Evolutionary conservation across 2,888 invertebrate species (phyloP), one percentile per base, ranked within the genome.

Genomic region (Scrobipalpa costella): DNA sequence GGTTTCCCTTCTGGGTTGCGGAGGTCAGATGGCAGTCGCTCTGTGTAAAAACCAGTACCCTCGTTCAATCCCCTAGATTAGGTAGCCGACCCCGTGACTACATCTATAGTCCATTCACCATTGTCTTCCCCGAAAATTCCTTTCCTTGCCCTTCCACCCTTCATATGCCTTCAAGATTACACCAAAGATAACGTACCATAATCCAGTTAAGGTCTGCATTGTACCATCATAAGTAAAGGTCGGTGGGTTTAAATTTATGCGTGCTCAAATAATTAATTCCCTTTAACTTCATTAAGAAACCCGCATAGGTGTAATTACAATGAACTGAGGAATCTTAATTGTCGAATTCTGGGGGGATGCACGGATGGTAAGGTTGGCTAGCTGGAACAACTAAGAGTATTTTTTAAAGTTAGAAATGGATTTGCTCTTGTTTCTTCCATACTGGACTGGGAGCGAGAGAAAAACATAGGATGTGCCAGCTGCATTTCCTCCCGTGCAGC

Each of bases 251-350:
- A 88, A 89, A 89, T 89, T 88, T 88, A 88, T 88, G 79, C 84
- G 79, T 79, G 86, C 88, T 86, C 84, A 86, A 89, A 90, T 90
- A 90, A 90, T 90, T 87, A 90, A 90, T 90, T 90, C 88, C 87
- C 90, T 86, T 90, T 89, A 90, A 90, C 86, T 90, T 90, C 90
- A 90, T 90, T 90, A 90, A 88, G 87, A 85, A 82, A 84, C 90
- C 90, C 90, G 90, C 90, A 90, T 90, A 90, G 86, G 90, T 90
- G 90, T 90, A 90, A 90, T 90, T 90, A 90, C 88, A 88, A 90
- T 88, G 88, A 89, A 79, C 88, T 81, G 80, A 85, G 90, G 90
- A 90, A 90, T 90, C 89, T 90, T 90, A 89, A 90, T 90, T 88
- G 90, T 90, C 78, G 86, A 85, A 89, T 89, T 88, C 89, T 85